Base-by-base conservation (phyloP, 1,140 invertebrate species). In the Drosophila ironensis region DNA sequence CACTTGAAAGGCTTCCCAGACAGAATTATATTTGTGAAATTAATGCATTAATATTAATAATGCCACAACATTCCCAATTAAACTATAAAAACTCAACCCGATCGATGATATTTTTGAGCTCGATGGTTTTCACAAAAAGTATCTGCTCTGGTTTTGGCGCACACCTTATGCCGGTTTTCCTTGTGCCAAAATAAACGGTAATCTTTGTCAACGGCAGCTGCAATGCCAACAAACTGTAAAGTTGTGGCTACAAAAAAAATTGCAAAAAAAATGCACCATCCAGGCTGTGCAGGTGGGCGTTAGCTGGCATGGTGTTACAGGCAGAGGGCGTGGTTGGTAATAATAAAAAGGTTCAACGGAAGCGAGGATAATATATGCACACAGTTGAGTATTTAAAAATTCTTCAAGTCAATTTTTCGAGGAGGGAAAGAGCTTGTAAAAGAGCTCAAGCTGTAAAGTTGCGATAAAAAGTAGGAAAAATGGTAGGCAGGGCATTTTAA, bases 171-270 rank as follows among this genome's bases (percentile, higher is more conserved):
- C 17, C 14, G 28, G 19, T 41, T 25, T 20, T 52, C 37, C 24
- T 24, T 45, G 38, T 30, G 67, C 46, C 54, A 66, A 63, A 72
- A 64, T 19, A 42, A 63, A 53, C 72, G n/a, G 56, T 44, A 53
- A 70, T 70, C 70, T 75, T 59, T 57, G 30, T 76, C 72, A 75
- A 75, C 64, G 42, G 46, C 38, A 64, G 61, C 20, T 53, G 48
- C 38, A 60, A 22, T 33, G 33, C 14, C 33, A 27, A 33, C 51
- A 45, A 53, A 52, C 46, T 52, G 59, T 57, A 63, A 63, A 57
- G 30, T 63, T 63, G 51, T 44, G 22, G 22, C 37, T 27, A 22
- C 46, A 46, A 41, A 53, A 50, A 25, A 40, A 70, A n/a, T n/a
- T n/a, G n/a, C 19, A 24, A 22, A 3, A 6, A 25, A 47, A 46